phyloP scores from a whole-genome alignment of 2,888 invertebrate species.

The Lepidocyrtinus sp. region DNA sequence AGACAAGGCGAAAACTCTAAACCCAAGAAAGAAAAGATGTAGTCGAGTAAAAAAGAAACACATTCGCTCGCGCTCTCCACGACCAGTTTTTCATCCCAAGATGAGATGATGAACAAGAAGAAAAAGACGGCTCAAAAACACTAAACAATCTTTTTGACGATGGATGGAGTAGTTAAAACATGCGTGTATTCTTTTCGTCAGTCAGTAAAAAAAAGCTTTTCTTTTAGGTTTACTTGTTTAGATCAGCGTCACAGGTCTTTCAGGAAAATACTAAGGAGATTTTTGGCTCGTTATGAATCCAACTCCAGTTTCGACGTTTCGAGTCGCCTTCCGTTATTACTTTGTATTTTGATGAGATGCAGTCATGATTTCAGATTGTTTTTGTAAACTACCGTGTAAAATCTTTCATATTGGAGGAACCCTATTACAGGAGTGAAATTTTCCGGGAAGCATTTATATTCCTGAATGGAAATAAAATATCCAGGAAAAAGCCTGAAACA shows the following conservation, averaged over 20 bases:
- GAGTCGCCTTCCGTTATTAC: background rate
- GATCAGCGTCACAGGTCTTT: background rate
- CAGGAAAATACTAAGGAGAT: too few species aligned
- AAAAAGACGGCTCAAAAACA: too few species aligned
- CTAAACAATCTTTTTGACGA: constrained; percentile 32
- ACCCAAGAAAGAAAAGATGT: background rate
- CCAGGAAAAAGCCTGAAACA: too few species aligned
- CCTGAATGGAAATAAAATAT: too few species aligned
- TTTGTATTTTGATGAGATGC: background rate
- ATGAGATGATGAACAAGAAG: too few species aligned
- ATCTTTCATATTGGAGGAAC: too few species aligned
- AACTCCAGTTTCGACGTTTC: background rate
- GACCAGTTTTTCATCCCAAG: too few species aligned
- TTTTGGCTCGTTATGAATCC: background rate
- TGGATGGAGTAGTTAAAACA: constrained; percentile 23
- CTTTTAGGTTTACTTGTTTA: background rate
- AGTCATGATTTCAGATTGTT: background rate
- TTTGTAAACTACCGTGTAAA: too few species aligned
- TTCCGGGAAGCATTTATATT: too few species aligned
- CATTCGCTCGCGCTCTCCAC: too few species aligned
- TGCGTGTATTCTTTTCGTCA: constrained; percentile 43
- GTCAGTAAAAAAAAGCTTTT: constrained; percentile 21
- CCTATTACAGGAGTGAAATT: too few species aligned
- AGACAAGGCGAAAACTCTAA: constrained; percentile 19
- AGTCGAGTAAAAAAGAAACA: background rate